Conservation (phyloP, 2,113 vertebrate species). For the Ailuropoda melanoleuca region DNA sequence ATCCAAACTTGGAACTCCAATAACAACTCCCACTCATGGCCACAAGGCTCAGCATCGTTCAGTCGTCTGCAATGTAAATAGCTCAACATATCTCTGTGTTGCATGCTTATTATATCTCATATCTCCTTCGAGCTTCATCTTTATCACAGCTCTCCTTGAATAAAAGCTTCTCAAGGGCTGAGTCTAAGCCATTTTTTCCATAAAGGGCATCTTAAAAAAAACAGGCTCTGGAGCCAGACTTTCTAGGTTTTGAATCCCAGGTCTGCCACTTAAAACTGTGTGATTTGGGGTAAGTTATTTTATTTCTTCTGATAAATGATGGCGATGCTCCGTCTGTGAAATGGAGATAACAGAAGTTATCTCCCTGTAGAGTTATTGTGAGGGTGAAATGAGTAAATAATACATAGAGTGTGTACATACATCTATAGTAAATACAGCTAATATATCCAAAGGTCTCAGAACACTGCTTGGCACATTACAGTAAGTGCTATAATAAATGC, state of each 20-base stretch:
- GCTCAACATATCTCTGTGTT: neutral
- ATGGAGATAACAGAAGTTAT: neutral
- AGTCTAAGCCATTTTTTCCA: neutral
- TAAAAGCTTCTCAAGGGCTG: neutral
- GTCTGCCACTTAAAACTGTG: neutral
- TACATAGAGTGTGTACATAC: neutral
- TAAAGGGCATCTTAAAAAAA: neutral
- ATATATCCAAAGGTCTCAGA: neutral
- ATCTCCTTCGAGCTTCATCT: neutral
- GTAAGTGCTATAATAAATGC: neutral
- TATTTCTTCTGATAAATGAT: neutral
- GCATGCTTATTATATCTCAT: neutral
- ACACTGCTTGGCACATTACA: neutral
- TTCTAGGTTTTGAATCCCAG: neutral
- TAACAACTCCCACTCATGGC: slow-evolving; percentile 30
- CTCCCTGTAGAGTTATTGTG: neutral
- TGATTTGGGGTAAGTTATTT: neutral
- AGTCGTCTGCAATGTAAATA: neutral
- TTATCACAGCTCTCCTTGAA: neutral
- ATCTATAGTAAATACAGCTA: neutral
- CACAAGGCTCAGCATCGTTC: slow-evolving; percentile 32
- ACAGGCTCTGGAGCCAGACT: neutral
- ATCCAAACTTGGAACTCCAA: slow-evolving; percentile 42
- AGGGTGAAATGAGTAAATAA: neutral
- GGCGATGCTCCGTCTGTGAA: neutral